phyloP scores from a whole-genome alignment of 2,797 vertebrate species.

The Cyprinodon diabolis region DNA sequence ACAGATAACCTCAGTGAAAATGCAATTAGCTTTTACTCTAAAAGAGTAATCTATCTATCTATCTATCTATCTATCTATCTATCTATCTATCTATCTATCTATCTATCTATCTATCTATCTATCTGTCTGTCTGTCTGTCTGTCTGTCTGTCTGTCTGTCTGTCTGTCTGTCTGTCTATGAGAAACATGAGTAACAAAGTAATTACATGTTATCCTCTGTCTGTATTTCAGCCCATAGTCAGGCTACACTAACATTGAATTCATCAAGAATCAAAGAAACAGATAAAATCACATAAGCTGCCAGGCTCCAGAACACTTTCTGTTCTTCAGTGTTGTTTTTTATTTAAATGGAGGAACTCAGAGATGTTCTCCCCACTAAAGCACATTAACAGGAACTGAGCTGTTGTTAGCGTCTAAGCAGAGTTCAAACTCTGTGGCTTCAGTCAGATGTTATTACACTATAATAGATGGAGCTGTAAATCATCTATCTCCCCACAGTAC shows the following conservation, averaged over 20 bases:
- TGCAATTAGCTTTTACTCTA: no score
- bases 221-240: constrained; percentile 13
- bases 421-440: constrained; percentile 12
- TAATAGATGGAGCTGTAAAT: accelerated
- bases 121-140: no score
- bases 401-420: neutral
- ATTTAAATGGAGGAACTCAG: accelerated
- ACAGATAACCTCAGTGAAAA: no score
- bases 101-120: no score
- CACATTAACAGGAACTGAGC: constrained; percentile 31
- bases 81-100: no score
- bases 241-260: constrained; percentile 29
- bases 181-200: no score
- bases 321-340: constrained; percentile 31
- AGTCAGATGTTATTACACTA: constrained; percentile 27
- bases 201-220: neutral
- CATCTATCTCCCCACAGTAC: constrained; percentile 5
- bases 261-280: constrained; percentile 23
- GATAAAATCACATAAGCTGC: constrained; percentile 44
- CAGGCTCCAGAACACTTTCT: constrained; percentile 15
- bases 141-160: no score
- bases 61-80: no score
- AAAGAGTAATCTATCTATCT: no score
- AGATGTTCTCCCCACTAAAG: accelerated
- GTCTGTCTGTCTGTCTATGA: no score